Evolutionary conservation across 2,113 vertebrate genomes (phyloP).

Genomic region (Tympanuchus pallidicinctus): DNA sequence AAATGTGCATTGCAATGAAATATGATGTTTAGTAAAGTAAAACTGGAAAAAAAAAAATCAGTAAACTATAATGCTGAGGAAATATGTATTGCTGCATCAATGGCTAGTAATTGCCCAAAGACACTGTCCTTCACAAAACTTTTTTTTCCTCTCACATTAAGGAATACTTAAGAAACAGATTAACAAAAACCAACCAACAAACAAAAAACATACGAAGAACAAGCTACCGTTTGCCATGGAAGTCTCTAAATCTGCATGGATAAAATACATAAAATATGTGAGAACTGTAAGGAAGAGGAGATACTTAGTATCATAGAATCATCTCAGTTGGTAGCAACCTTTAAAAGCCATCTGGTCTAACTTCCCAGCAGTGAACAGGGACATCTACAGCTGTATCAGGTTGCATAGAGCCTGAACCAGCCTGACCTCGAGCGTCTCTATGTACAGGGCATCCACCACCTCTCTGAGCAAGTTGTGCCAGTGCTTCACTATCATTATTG

Average conservation of each 20-base stretch:
- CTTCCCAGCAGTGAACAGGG: too few species aligned
- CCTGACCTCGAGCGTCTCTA: too few species aligned
- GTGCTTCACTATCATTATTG: too few species aligned
- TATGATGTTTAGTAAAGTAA: neutral
- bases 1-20: neutral
- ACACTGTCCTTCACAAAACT: neutral
- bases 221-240: rapidly evolving
- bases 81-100: neutral
- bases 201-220: neutral
- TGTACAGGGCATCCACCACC: too few species aligned
- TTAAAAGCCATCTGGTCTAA: too few species aligned
- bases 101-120: neutral
- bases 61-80: neutral
- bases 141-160: neutral
- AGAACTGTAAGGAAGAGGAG: neutral
- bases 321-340: too few species aligned
- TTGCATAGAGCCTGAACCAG: too few species aligned
- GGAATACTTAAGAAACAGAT: neutral
- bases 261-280: neutral
- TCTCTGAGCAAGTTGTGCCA: too few species aligned
- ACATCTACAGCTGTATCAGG: too few species aligned
- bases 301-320: neutral
- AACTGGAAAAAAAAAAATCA: neutral
- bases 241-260: neutral
- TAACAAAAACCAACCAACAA: neutral